phyloP scores from a whole-genome alignment of 2,888 invertebrate genomes.

The Palloptera scutellata region DNA sequence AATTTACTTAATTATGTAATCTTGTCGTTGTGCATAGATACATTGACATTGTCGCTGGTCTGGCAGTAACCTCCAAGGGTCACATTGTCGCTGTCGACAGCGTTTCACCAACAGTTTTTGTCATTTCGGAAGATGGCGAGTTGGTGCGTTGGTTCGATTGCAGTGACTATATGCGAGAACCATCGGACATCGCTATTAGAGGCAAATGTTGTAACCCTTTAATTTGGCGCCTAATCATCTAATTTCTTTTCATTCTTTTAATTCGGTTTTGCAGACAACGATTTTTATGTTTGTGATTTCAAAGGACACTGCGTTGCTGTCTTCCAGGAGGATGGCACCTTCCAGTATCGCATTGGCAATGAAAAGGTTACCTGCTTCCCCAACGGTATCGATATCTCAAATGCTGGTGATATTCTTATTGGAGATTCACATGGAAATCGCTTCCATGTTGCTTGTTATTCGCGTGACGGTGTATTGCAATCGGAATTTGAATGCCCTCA shows the following conservation, averaged over 20 bases:
- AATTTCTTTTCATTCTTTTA: conserved; percentile 9
- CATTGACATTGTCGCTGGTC: conserved; percentile 91
- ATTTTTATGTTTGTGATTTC: conserved; percentile 97
- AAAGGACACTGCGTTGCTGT: conserved; percentile 98
- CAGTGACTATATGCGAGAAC: conserved; percentile 97
- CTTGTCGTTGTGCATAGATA: conserved; percentile 67
- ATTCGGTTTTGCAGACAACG: conserved; percentile 72
- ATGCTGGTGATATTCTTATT: conserved; percentile 94
- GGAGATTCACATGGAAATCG: conserved; percentile 98
- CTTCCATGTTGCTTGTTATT: conserved; percentile 96
- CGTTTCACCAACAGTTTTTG: conserved; percentile 95
- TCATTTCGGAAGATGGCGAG: conserved; percentile 90
- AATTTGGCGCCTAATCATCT: background rate
- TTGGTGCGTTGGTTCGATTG: conserved; percentile 97
- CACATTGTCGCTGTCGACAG: conserved; percentile 97
- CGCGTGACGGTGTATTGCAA: conserved; percentile 83
- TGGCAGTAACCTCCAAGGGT: conserved; percentile 91
- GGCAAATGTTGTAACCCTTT: conserved; percentile 66
- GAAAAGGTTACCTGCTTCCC: conserved; percentile 97
- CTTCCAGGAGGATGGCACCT: conserved; percentile 91
- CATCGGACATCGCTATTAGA: conserved; percentile 95
- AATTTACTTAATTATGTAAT: too few relatives aligned
- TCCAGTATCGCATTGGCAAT: conserved; percentile 91
- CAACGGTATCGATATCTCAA: conserved; percentile 97
- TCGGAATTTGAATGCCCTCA: conserved; percentile 97